A percentile compares a stretch with the other conserved stretches of the same genome.
Evolutionary conservation across 2,113 vertebrate species (phyloP).

Genomic region (Rhinogobius similis): DNA sequence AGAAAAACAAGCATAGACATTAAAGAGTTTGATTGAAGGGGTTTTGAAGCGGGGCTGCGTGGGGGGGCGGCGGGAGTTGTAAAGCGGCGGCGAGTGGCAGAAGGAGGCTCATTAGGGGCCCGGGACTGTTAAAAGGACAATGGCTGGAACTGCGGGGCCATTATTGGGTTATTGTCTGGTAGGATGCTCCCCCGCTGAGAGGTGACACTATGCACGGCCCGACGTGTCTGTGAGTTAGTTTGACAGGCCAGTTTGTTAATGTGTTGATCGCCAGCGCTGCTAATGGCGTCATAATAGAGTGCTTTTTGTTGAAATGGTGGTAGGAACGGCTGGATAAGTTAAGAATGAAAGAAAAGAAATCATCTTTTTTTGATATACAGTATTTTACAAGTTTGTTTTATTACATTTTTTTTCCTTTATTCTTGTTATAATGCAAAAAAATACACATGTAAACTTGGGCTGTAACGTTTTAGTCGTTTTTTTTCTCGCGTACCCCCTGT

Average conservation of each 20-base stretch:
- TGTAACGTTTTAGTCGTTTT: too few relatives aligned
- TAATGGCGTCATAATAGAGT: neutral
- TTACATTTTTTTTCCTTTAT: too few relatives aligned
- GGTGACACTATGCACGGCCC: neutral
- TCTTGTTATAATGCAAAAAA: too few relatives aligned
- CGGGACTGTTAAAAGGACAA: slow-evolving; percentile 63
- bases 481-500: too few relatives aligned
- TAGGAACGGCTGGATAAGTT: neutral
- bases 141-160: slow-evolving; percentile 61
- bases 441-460: too few relatives aligned
- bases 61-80: slow-evolving; percentile 22
- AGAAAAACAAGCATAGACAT: slow-evolving; percentile 57
- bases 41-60: slow-evolving; percentile 21
- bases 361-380: too few relatives aligned
- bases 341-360: too few relatives aligned
- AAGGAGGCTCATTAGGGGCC: slow-evolving; percentile 60
- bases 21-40: slow-evolving; percentile 55
- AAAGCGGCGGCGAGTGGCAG: slow-evolving; percentile 40
- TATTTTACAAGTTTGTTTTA: too few relatives aligned
- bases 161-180: slow-evolving; percentile 61
- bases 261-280: neutral
- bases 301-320: neutral
- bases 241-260: neutral
- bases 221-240: neutral
- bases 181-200: slow-evolving; percentile 46